These are phyloP conservation scores for Congeria kusceri DNA, from an alignment of 2,888 invertebrate genomes.

Conservation along the genomic window DNA sequence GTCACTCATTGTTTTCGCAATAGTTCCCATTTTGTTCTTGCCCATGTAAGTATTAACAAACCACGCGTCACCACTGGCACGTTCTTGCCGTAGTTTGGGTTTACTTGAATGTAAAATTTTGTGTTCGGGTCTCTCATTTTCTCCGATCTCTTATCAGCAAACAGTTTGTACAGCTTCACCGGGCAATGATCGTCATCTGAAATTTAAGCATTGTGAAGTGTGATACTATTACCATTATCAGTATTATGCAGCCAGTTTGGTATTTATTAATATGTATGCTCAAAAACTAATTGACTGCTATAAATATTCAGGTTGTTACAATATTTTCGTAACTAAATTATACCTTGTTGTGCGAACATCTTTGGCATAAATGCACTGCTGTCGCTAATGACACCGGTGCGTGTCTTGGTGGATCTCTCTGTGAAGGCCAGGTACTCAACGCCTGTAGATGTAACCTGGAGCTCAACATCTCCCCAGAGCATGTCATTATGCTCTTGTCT, in stretches of 20 bases:
- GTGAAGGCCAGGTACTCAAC: neutral
- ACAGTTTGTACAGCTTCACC: no score
- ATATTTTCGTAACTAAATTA: no score
- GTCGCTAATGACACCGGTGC: no score
- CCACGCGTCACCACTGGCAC: neutral
- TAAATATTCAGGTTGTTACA: no score
- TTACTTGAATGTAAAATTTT: neutral
- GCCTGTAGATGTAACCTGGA: neutral
- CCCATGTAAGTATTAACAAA: neutral
- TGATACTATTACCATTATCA: no score
- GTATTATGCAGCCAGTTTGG: no score
- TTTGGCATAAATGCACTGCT: no score
- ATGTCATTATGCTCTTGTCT: neutral
- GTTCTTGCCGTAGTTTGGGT: neutral
- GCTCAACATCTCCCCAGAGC: neutral
- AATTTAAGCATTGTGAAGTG: no score
- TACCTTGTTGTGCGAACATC: no score
- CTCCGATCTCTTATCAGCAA: neutral
- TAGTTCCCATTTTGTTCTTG: neutral
- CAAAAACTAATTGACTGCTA: neutral
- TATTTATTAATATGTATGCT: neutral
- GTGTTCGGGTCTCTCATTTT: neutral
- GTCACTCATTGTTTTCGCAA: neutral
- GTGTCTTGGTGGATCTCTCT: neutral
- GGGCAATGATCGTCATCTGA: neutral